A percentile compares a stretch with the other conserved stretches of the same genome.
These are phyloP conservation scores for Lophotis ruficrista DNA, from an alignment of 2,113 vertebrate species.

Conservation along the genomic window DNA sequence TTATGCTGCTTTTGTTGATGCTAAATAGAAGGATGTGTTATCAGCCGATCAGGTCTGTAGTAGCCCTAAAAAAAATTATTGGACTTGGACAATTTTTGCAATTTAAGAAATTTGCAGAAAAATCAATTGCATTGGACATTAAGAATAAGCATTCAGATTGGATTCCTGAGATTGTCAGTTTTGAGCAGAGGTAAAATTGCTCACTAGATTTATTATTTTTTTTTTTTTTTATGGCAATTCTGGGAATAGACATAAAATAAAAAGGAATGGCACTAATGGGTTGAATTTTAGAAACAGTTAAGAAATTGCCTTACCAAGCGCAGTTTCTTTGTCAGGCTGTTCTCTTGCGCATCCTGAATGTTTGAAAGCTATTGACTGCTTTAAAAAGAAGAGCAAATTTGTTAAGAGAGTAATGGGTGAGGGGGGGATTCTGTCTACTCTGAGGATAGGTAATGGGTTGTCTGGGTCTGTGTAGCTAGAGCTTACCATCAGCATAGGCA, in stretches of 20 bases:
- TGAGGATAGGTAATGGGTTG: not conserved
- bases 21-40: not conserved
- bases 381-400: not conserved
- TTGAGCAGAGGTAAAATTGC: not conserved
- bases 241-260: not conserved
- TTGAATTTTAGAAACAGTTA: not conserved
- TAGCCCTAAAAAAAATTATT: not conserved
- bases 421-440: not conserved
- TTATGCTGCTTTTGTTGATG: not conserved
- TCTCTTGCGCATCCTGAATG: not conserved
- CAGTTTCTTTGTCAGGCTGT: not conserved
- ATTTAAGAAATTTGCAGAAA: not conserved
- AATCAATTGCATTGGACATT: not conserved
- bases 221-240: not conserved
- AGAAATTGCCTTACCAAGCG: not conserved
- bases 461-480: not conserved
- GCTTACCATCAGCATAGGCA: not conserved
- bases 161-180: not conserved
- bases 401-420: not conserved
- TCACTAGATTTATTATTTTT: not conserved
- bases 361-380: not conserved
- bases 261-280: not conserved
- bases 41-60: not conserved
- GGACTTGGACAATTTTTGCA: not conserved
- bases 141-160: not conserved